Evolutionary conservation across 37 sponge, comb jelly and placozoan genomes (phyloP).

Genomic region (Aplysina aerophoba): DNA sequence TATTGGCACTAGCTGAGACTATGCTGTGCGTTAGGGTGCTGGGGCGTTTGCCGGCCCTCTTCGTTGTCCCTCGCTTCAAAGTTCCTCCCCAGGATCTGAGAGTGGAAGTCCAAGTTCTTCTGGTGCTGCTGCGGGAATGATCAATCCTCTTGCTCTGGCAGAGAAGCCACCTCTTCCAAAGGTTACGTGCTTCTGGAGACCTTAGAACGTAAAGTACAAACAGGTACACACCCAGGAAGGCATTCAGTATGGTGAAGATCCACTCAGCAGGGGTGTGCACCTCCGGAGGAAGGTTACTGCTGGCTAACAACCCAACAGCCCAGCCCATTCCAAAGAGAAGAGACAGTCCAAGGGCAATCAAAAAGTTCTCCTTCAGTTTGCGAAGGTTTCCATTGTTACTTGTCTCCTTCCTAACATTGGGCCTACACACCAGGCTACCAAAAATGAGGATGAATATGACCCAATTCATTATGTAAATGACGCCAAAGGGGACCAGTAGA

Average conservation of each 20-base stretch:
- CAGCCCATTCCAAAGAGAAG: conserved; percentile 56
- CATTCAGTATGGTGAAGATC: conserved; percentile 50
- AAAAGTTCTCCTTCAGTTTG: conserved; percentile 9
- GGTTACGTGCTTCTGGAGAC: conserved; percentile 32
- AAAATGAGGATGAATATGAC: conserved; percentile 42
- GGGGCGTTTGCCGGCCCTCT: too few species aligned
- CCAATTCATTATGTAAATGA: conserved; percentile 58
- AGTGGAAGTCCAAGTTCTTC: too few species aligned
- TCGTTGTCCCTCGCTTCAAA: too few species aligned
- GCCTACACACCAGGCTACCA: conserved; percentile 3
- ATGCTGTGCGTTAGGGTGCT: too few species aligned
- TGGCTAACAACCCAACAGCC: conserved; percentile 47
- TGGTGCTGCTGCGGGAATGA: too few species aligned
- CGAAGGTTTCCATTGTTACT: too few species aligned
- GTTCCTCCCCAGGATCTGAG: too few species aligned
- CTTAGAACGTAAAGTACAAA: neutral
- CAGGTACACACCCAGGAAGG: conserved; percentile 28
- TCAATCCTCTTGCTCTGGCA: too few species aligned
- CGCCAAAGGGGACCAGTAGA: conserved; percentile 40
- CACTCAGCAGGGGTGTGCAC: conserved; percentile 28
- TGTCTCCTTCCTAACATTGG: too few species aligned
- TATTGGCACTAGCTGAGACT: too few species aligned
- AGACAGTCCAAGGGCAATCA: conserved; percentile 53
- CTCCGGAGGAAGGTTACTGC: conserved; percentile 18
- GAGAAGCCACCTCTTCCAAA: conserved; percentile 34